phyloP scores from a whole-genome alignment of 2,888 invertebrate genomes.

The Phoenoteleia sp. region DNA sequence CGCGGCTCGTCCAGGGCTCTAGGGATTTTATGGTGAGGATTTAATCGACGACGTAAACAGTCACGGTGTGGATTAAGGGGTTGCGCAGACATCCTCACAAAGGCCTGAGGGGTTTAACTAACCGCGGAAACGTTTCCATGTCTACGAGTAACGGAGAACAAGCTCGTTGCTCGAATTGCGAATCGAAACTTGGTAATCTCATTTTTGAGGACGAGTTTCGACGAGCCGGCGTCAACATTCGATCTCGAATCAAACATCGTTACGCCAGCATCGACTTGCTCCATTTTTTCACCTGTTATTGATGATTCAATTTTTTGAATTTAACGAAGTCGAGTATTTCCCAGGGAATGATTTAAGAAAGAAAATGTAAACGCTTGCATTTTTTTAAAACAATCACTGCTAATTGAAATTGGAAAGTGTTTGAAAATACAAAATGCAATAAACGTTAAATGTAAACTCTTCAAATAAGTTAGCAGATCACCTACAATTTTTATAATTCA shows the following conservation, averaged over 20 bases:
- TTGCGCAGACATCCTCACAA: slow-evolving; percentile 66
- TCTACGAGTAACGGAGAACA: slow-evolving; percentile 57
- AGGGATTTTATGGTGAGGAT: slow-evolving; percentile 79
- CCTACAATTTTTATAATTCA: too few species aligned
- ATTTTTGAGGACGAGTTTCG: slow-evolving; percentile 73
- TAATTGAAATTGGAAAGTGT: too few species aligned
- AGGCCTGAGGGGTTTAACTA: slow-evolving; percentile 72
- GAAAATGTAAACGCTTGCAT: too few species aligned
- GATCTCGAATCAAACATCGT: slow-evolving; percentile 71
- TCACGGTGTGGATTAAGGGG: slow-evolving; percentile 79
- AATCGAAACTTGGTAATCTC: slow-evolving; percentile 66
- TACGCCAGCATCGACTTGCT: slow-evolving; percentile 43
- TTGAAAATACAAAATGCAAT: too few species aligned
- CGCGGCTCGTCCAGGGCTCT: slow-evolving; percentile 55
- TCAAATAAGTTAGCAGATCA: too few species aligned
- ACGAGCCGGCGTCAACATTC: slow-evolving; percentile 77
- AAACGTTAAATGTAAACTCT: too few species aligned
- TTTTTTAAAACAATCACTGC: too few species aligned
- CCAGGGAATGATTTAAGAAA: too few species aligned
- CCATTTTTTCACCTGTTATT: slow-evolving; percentile 48
- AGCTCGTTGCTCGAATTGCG: slow-evolving; percentile 40
- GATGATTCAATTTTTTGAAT: slow-evolving; percentile 36
- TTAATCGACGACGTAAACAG: slow-evolving; percentile 84
- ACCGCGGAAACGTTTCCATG: slow-evolving; percentile 72
- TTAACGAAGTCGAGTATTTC: slow-evolving; percentile 26